These are phyloP conservation scores for Greenwoodochromis staneri DNA, from an alignment of 2,113 vertebrate genomes.

Conservation along the genomic window DNA sequence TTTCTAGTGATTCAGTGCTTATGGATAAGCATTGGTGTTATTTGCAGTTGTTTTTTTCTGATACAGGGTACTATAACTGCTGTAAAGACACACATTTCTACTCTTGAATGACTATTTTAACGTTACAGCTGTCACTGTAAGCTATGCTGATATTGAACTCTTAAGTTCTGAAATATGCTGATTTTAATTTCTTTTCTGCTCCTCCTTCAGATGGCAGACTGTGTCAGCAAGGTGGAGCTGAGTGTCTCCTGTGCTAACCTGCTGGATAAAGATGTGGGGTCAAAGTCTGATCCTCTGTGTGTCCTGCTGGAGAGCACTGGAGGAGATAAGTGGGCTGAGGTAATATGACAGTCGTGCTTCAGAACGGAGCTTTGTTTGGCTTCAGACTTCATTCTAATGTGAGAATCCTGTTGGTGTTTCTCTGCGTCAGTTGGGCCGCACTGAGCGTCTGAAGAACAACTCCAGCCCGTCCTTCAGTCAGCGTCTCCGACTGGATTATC, in stretches of 20 bases:
- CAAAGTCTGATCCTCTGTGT: constrained; percentile 80
- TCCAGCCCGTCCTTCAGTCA: constrained; percentile 83
- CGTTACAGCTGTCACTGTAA: accelerated
- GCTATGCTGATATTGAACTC: neutral
- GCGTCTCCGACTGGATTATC: constrained; percentile 80
- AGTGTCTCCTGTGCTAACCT: constrained; percentile 81
- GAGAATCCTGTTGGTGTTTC: neutral
- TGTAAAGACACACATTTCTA: neutral
- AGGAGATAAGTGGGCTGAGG: constrained; percentile 82
- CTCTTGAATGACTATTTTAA: neutral
- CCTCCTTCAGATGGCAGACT: constrained; percentile 80
- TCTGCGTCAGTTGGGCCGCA: constrained; percentile 75
- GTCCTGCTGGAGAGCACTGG: constrained; percentile 80
- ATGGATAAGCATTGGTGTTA: neutral
- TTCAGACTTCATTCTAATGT: neutral
- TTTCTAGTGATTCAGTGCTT: neutral
- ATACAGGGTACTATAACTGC: neutral
- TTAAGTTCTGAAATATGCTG: neutral
- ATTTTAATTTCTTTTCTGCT: neutral
- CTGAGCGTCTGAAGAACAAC: constrained; percentile 79
- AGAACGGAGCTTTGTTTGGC: neutral
- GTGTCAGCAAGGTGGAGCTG: constrained; percentile 81
- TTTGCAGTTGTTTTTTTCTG: neutral
- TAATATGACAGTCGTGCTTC: constrained; percentile 3
- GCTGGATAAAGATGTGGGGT: constrained; percentile 85